phyloP scores from a whole-genome alignment of 2,113 vertebrate genomes.

The Hypanus sabinus region DNA sequence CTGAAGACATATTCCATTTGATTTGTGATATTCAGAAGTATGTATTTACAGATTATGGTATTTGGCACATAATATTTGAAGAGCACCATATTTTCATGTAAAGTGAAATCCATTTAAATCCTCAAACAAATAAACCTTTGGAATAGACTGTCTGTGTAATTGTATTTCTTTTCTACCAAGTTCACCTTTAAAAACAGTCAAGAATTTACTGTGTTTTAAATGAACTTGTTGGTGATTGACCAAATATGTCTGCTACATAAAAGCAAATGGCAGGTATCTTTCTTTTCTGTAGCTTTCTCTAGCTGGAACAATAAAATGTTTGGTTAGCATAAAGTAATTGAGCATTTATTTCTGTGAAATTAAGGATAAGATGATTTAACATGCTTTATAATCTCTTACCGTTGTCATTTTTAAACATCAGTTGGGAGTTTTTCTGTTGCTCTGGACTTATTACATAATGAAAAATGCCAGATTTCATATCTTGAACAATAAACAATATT shows the following conservation, averaged over 20 bases:
- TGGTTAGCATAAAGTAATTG: not conserved
- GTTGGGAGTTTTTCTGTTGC: not conserved
- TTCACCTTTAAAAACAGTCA: not conserved
- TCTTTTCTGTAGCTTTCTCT: not conserved
- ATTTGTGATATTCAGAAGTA: not conserved
- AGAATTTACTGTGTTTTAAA: not conserved
- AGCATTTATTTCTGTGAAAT: not conserved
- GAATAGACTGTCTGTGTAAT: not conserved
- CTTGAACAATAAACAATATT: not conserved
- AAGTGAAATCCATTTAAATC: not conserved
- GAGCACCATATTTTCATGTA: not conserved
- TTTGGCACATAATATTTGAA: not conserved
- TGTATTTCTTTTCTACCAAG: not conserved
- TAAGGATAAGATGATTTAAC: not conserved
- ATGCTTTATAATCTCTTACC: not conserved
- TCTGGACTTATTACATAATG: not conserved
- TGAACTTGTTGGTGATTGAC: not conserved
- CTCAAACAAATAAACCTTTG: not conserved
- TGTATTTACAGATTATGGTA: not conserved
- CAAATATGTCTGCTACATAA: not conserved
- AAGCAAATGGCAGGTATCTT: not conserved
- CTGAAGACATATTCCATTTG: not conserved
- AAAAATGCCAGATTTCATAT: not conserved
- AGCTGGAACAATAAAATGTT: not conserved
- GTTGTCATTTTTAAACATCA: not conserved